Percentiles rank a stretch among this genome's conserved stretches.
Evolutionary conservation across 2,888 invertebrate genomes (phyloP).

Genomic region (Caradrina clavipalpis): DNA sequence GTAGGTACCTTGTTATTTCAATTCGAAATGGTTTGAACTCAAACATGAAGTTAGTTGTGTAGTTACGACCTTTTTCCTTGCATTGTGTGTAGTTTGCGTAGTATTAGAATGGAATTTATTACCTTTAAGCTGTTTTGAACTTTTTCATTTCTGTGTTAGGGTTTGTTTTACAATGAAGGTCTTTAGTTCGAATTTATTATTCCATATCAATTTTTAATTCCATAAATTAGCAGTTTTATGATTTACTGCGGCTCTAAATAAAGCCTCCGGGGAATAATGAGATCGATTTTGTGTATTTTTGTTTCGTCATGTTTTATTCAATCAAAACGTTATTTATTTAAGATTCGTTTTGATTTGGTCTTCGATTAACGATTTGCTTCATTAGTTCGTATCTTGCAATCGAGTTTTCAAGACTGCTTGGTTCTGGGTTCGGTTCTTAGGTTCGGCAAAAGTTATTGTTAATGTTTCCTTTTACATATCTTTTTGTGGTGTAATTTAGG

Average conservation of each 20-base stretch:
- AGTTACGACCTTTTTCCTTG: constrained; percentile 42
- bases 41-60: constrained; percentile 39
- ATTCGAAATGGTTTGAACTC: constrained; percentile 42
- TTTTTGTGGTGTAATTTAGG: neutral
- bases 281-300: constrained; percentile 42
- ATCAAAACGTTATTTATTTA: neutral
- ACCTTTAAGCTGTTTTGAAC: constrained; percentile 27
- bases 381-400: neutral
- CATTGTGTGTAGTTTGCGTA: constrained; percentile 31
- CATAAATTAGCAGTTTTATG: constrained; percentile 58
- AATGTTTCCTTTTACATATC: neutral
- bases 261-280: constrained; percentile 27
- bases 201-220: constrained; percentile 49
- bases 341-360: neutral
- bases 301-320: constrained; percentile 13
- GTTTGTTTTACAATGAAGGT: constrained; percentile 25
- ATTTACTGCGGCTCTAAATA: constrained; percentile 48
- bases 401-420: neutral
- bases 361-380: neutral
- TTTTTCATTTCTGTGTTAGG: constrained; percentile 26
- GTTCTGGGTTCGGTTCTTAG: constrained; percentile 18
- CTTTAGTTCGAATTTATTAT: constrained; percentile 28
- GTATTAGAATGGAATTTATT: constrained; percentile 47
- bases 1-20: constrained; percentile 35
- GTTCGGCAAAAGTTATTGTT: neutral